Base-by-base conservation (phyloP, 2,888 invertebrate genomes). In the Drosophila nr. perissopoda region DNA sequence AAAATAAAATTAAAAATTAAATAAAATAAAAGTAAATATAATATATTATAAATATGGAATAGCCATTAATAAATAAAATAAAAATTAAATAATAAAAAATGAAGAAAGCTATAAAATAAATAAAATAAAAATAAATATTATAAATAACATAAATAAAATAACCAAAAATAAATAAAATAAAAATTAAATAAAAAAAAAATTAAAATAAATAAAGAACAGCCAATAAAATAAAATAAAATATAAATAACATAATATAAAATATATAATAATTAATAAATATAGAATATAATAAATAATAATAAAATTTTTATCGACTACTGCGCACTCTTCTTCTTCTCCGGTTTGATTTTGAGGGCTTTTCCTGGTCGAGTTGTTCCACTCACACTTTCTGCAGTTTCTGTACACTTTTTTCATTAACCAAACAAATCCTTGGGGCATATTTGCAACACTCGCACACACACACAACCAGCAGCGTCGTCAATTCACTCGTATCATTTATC, bases 401-500 rank as follows among this genome's bases (percentile, higher is more conserved):
- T 25, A 0, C 1, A 16, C 25, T 46, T 46, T 63, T 59, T 76
- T 76, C 62, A 76, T 76, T 76, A 76, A 63, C 59, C 48, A 42
- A 53, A 42, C 46, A 70, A 79, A 57, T 82, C 80, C 70, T 79
- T 68, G 53, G 76, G 70, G 76, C 67, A 82, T 74, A 74, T 53
- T 78, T 69, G 61, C 54, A 62, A 61, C 51, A 67, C 62, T 34
- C 52, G 34, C 58, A 25, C 34, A 54, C 54, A 62, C 48, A 25
- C 8, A 53, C 56, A 40, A 38, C 46, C 46, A 40, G 52, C 16
- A 31, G 34, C 27, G 6, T 34, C 57, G 53, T 48, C 33, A 72
- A 68, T 25, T 63, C 31, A 51, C 48, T 64, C 59, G 29, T n/a
- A 82, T 81, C 81, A 79, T 79, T 76, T 87, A 87, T 84, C 84